phyloP scores from a whole-genome alignment of 2,113 vertebrate species.

The Scortum barcoo region DNA sequence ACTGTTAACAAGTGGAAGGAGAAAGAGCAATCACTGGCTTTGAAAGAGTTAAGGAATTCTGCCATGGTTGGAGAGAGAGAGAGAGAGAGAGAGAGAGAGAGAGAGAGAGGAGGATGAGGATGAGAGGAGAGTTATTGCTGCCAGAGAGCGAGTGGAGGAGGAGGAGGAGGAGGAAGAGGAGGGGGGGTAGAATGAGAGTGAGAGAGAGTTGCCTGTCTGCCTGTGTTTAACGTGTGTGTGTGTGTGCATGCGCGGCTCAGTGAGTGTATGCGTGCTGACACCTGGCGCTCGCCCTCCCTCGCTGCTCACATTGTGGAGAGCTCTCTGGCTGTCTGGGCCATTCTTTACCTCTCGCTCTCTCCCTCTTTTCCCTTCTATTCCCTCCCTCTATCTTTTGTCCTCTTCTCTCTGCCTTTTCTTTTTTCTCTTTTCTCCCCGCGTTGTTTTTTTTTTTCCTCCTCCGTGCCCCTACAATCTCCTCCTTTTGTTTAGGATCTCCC shows the following conservation, averaged over 20 bases:
- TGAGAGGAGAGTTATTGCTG: conserved; percentile 38
- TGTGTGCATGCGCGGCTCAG: conserved; percentile 35
- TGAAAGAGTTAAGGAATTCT: conserved; percentile 76
- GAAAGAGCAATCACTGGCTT: conserved; percentile 10
- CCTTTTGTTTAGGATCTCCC: conserved; percentile 61
- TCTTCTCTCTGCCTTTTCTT: conserved; percentile 31
- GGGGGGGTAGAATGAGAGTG: conserved; percentile 16
- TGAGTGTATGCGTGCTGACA: conserved; percentile 78
- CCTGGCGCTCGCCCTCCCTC: conserved; percentile 76
- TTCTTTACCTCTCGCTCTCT: conserved; percentile 54
- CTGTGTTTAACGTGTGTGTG: conserved; percentile 43
- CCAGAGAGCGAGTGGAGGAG: conserved; percentile 48
- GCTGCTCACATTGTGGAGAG: conserved; percentile 77
- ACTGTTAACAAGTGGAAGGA: neutral
- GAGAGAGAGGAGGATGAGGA: conserved; percentile 22
- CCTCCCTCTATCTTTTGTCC: conserved; percentile 63
- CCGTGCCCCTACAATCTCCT: conserved; percentile 34
- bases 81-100: conserved; percentile 29
- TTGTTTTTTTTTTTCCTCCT: conserved; percentile 42
- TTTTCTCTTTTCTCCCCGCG: conserved; percentile 6
- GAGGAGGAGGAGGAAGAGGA: conserved; percentile 34
- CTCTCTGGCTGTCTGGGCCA: conserved; percentile 72
- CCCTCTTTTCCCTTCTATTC: conserved; percentile 49
- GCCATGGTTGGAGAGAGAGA: conserved; percentile 42
- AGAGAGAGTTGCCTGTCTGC: conserved; percentile 73